Conservation (phyloP, 2,797 vertebrate species). For the Avahi laniger region DNA sequence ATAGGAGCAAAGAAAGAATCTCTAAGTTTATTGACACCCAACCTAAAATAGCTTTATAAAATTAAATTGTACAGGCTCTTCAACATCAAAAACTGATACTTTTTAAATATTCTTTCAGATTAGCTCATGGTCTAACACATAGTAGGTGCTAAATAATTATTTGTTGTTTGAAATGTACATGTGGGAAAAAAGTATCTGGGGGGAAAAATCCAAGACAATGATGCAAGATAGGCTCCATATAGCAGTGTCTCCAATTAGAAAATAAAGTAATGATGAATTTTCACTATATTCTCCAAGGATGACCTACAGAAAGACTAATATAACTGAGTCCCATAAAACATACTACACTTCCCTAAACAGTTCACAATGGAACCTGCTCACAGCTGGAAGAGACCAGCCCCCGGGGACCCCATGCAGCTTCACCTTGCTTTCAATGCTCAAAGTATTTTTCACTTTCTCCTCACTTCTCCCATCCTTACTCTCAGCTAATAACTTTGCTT, state of each 20-base stretch:
- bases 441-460: background rate
- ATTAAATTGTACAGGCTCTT: background rate
- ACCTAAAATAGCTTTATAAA: background rate
- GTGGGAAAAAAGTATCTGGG: background rate
- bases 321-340: background rate
- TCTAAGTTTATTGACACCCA: background rate
- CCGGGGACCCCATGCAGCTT: background rate
- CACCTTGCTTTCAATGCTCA: background rate
- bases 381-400: background rate
- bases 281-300: slow-evolving; percentile 16
- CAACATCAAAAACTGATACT: background rate
- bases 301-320: background rate
- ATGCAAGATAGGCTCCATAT: background rate
- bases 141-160: background rate
- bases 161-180: background rate
- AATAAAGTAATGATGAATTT: background rate
- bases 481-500: background rate
- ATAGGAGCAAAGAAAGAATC: background rate
- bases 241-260: background rate
- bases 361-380: background rate
- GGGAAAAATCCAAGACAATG: background rate
- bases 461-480: background rate
- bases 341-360: background rate
- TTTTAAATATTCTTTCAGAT: background rate
- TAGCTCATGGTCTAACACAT: background rate